A percentile compares a stretch with the other conserved stretches of the same genome.
These are phyloP conservation scores for Lathronympha strigana DNA, from an alignment of 2,888 invertebrate species.

Conservation along the genomic window DNA sequence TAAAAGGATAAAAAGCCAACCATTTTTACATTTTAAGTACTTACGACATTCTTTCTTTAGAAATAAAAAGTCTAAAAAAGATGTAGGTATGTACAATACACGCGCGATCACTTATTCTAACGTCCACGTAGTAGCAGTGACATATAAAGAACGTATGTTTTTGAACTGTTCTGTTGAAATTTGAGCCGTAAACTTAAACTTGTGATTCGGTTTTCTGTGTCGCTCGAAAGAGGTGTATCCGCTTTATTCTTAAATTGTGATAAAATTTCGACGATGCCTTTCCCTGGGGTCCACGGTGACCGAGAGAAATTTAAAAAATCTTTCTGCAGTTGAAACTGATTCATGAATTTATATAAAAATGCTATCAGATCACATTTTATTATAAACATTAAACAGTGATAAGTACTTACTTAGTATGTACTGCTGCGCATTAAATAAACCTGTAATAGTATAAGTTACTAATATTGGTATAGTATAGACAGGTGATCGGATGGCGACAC, in stretches of 20 bases:
- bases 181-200: constrained; percentile 3
- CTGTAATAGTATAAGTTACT: too few relatives aligned
- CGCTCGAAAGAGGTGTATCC: not conserved
- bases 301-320: constrained; percentile 29
- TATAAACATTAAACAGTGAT: constrained; percentile 1
- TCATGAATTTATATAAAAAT: constrained; percentile 31
- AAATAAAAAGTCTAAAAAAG: constrained; percentile 22
- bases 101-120: constrained; percentile 30
- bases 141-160: constrained; percentile 7
- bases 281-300: constrained; percentile 25
- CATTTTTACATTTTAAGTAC: constrained; percentile 9
- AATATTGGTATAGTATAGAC: too few relatives aligned
- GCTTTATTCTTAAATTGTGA: constrained; percentile 34
- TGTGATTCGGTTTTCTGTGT: constrained; percentile 2
- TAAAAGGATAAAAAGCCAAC: constrained; percentile 1
- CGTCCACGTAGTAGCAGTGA: not conserved
- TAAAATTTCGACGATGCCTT: constrained; percentile 37
- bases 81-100: constrained; percentile 7
- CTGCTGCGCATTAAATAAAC: too few relatives aligned
- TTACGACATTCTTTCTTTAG: constrained; percentile 9
- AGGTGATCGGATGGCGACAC: too few relatives aligned
- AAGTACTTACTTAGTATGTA: too few relatives aligned
- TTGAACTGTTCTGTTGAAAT: constrained; percentile 6
- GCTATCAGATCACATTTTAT: constrained; percentile 23
- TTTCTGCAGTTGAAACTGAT: constrained; percentile 1